These are phyloP conservation scores for Zaprionus taronus DNA, from an alignment of 1,140 invertebrate genomes.

Conservation along the genomic window DNA sequence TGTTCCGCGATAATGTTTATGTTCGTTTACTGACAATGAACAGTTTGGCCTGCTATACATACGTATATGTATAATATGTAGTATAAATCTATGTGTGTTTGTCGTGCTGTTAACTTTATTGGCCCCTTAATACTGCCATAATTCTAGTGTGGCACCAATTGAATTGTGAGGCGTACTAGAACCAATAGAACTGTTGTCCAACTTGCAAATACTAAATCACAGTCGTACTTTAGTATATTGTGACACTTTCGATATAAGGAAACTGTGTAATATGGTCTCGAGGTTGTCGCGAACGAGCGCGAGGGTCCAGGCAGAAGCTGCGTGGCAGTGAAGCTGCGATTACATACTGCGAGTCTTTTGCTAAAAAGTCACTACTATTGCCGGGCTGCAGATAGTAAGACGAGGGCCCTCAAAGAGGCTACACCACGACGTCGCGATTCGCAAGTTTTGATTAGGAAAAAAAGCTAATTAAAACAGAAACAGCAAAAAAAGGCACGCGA, in stretches of 20 bases:
- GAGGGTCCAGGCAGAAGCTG: neutral
- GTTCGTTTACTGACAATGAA: neutral
- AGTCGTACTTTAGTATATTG: neutral
- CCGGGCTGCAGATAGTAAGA: conserved; percentile 39
- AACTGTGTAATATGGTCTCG: neutral
- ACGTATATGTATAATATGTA: neutral
- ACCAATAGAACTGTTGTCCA: neutral
- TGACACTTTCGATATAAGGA: neutral
- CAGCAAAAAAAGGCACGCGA: conserved; percentile 9
- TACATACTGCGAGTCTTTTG: conserved; percentile 37
- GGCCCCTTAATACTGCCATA: neutral
- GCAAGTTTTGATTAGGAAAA: conserved; percentile 46
- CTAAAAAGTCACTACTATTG: conserved; percentile 38
- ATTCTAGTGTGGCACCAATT: conserved; percentile 14
- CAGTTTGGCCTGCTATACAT: neutral
- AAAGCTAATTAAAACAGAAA: neutral
- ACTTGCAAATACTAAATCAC: neutral
- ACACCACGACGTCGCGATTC: conserved; percentile 44
- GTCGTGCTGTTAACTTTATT: conserved; percentile 3
- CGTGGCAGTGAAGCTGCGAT: conserved; percentile 3
- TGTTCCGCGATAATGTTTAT: conserved; percentile 12
- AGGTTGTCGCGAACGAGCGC: neutral
- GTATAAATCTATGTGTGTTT: neutral
- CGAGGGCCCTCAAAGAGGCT: conserved; percentile 53
- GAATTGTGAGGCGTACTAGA: conserved; percentile 2